A percentile compares a stretch with the other conserved stretches of the same genome.
Conservation (phyloP, 2,797 vertebrate genomes). For the Remorina albescens region DNA sequence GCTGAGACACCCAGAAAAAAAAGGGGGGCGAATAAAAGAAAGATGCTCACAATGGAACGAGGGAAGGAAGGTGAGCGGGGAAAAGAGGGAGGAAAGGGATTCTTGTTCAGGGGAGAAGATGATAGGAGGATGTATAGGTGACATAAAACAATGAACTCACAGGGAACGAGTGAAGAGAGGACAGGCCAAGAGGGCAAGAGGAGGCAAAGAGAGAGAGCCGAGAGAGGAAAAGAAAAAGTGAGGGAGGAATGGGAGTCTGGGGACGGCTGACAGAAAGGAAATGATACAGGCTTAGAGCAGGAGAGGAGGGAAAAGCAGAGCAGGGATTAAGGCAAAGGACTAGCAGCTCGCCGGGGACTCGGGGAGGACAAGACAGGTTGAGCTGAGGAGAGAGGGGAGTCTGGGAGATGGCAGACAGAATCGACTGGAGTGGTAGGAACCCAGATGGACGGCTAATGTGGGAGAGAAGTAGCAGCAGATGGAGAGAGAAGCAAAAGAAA, state of each 20-base stretch:
- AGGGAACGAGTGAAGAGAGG: constrained; percentile 1
- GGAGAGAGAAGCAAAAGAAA: not conserved
- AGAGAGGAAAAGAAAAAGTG: not conserved
- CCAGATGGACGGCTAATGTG: constrained; percentile 3
- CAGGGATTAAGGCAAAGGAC: constrained; percentile 47
- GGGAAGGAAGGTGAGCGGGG: too few relatives aligned
- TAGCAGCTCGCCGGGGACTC: constrained; percentile 45
- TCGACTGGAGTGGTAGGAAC: constrained; percentile 23
- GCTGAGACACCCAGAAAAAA: constrained; percentile 28
- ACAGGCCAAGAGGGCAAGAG: constrained; percentile 8
- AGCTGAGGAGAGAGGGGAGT: constrained; percentile 35
- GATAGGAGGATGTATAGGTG: not conserved
- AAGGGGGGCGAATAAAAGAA: not conserved
- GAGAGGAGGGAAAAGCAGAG: constrained; percentile 20
- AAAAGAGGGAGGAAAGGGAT: not conserved
- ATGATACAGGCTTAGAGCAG: constrained; percentile 43
- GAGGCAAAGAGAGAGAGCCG: not conserved
- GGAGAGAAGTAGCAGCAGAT: not conserved
- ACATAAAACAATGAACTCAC: constrained; percentile 19
- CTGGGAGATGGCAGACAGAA: constrained; percentile 29
- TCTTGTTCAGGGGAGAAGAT: constrained; percentile 8
- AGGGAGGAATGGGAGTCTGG: constrained; percentile 8
- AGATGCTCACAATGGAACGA: not conserved
- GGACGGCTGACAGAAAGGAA: constrained; percentile 43
- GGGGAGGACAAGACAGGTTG: constrained; percentile 50